These are phyloP conservation scores for Dynastes maya DNA, from an alignment of 2,888 invertebrate species.

Conservation along the genomic window DNA sequence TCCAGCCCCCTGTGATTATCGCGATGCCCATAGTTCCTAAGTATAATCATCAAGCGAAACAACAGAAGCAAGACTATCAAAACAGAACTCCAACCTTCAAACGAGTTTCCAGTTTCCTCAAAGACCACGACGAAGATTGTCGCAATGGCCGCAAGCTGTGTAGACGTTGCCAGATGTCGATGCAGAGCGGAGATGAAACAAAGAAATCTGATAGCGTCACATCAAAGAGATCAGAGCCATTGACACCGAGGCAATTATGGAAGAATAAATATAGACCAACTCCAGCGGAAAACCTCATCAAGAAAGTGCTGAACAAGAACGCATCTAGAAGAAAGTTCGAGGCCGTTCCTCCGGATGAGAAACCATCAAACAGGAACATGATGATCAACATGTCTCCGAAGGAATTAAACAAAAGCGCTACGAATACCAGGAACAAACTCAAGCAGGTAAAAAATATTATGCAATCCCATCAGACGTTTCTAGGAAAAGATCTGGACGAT, in stretches of 20 bases:
- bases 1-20: slow-evolving; percentile 38
- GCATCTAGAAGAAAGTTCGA: slow-evolving; percentile 17
- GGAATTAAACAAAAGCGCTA: slow-evolving; percentile 40
- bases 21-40: slow-evolving; percentile 49
- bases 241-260: slow-evolving; percentile 22
- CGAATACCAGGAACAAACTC: slow-evolving; percentile 48
- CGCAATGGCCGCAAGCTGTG: slow-evolving; percentile 33
- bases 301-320: slow-evolving; percentile 3
- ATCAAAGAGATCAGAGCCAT: slow-evolving; percentile 12
- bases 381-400: slow-evolving; percentile 20
- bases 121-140: slow-evolving; percentile 50
- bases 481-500: slow-evolving; percentile 45
- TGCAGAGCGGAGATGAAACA: slow-evolving; percentile 35
- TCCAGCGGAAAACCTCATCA: slow-evolving; percentile 35
- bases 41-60: slow-evolving; percentile 40
- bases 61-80: slow-evolving; percentile 21
- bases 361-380: not conserved
- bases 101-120: slow-evolving; percentile 7
- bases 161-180: slow-evolving; percentile 41
- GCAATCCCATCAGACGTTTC: slow-evolving; percentile 32
- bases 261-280: slow-evolving; percentile 33
- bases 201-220: not conserved
- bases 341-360: slow-evolving; percentile 12
- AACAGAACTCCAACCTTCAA: slow-evolving; percentile 23
- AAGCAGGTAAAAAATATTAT: slow-evolving; percentile 45